Evolutionary conservation across 1,140 invertebrate genomes (phyloP), one percentile per base, ranked within the genome.

Genomic region (Neelides sp.): DNA sequence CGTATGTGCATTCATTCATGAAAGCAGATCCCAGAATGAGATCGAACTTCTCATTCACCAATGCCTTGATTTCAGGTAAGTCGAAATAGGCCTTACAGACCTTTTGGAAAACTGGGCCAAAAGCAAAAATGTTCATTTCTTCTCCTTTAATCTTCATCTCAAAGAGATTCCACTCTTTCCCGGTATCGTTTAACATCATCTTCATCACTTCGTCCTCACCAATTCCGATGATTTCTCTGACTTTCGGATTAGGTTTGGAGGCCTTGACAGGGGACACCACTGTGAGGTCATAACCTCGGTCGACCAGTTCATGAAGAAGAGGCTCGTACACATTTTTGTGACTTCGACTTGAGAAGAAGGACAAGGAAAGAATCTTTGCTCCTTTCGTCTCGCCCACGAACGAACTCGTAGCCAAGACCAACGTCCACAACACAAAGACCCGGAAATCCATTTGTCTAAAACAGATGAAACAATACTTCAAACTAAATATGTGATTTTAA

Each of bases 1-100:
- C 65, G 13, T 65, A 45, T n/a, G 70, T 42, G 3, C 67, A 67
- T 32, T 73, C 70, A 19, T 68, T 68, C 32, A 66, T 63, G 32
- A 73, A 71, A 22, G 64, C 57, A 35, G 71, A 69, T 3, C 68
- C 45, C 20, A 73, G 62, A 1, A 73, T 65, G 1, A 71, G 45
- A 60, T 73, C 71, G 48, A 64, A 73, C 22, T 67, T 65, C 48
- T 71, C 65, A 2, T 54, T 45, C 1, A 28, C 4, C 13, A 59
- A n/a, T n/a, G 2, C 43, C 27, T 50, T 2, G 1, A 59, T 17
- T 47, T 52, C 26, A 4, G 39, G 39, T 19, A 50, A 30, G 36
- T 39, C 36, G n/a, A 43, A 54, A 10, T 20, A 7, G 32, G 28
- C 46, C 17, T n/a, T 39, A 32, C 50, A 52, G 22, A 1, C 15